A percentile compares a stretch with the other conserved stretches of the same genome.
Evolutionary conservation across 2,113 vertebrate species (phyloP).

Genomic region (Aramus guarauna): DNA sequence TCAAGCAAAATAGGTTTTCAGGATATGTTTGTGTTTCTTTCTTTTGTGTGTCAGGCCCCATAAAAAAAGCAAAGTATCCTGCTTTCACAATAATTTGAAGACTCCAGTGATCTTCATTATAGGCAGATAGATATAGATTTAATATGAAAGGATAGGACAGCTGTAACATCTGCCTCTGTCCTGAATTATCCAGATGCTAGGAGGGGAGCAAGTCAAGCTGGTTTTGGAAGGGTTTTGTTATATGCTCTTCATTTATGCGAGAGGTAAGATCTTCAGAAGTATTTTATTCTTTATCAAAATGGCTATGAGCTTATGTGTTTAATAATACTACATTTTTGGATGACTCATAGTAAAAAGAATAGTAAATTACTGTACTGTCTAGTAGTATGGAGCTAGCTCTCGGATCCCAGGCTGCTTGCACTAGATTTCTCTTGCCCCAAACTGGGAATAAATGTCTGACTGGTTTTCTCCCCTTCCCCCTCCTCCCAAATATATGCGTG

Average conservation of each 20-base stretch:
- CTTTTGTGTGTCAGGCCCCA: not conserved
- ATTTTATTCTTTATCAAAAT: not conserved
- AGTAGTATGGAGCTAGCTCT: not conserved
- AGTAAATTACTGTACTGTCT: not conserved
- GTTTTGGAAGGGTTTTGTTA: not conserved
- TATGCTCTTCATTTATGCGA: not conserved
- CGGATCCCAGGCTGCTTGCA: not conserved
- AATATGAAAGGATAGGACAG: not conserved
- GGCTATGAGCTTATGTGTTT: not conserved
- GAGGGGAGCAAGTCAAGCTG: not conserved
- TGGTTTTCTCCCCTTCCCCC: not conserved
- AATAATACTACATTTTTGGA: not conserved
- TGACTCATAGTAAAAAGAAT: not conserved
- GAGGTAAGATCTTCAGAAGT: not conserved
- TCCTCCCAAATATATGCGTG: fast-evolving
- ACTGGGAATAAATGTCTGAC: not conserved
- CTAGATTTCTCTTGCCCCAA: not conserved
- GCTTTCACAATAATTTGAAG: not conserved
- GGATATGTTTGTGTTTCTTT: not conserved
- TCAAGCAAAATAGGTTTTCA: not conserved
- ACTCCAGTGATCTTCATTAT: not conserved
- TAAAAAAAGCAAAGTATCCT: not conserved
- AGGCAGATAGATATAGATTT: not conserved
- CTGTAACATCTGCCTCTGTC: not conserved
- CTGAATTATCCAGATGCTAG: not conserved